Conservation (phyloP, 2,113 vertebrate species). For the Tringa solitaria region DNA sequence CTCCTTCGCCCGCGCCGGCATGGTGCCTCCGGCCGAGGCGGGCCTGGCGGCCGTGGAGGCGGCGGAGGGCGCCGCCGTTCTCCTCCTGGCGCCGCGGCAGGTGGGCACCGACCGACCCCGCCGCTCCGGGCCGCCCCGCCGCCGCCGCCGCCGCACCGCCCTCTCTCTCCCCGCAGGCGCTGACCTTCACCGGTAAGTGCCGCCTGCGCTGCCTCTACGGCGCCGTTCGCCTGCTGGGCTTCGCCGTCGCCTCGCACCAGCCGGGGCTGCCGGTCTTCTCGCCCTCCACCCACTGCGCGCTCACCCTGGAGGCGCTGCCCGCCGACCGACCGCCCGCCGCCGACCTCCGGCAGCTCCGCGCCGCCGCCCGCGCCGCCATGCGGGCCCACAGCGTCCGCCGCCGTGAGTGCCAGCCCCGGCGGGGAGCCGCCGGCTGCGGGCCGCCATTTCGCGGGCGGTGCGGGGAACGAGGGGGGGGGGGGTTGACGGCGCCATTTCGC, state of each 20-base stretch:
- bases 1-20: background rate
- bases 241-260: slow-evolving; percentile 83
- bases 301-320: slow-evolving; percentile 76
- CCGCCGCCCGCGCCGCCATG: slow-evolving; percentile 67
- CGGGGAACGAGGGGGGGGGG: background rate
- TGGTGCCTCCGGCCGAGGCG: background rate
- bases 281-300: slow-evolving; percentile 79
- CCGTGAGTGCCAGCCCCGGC: background rate
- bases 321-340: background rate
- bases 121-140: rapidly evolving
- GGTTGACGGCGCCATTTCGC: background rate
- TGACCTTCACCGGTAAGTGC: slow-evolving; percentile 87
- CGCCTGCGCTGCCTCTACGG: slow-evolving; percentile 87
- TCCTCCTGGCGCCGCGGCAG: slow-evolving; percentile 44
- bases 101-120: background rate
- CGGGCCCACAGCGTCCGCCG: slow-evolving; percentile 69
- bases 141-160: background rate
- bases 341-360: slow-evolving; percentile 65
- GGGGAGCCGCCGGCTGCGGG: background rate
- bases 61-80: background rate
- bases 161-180: background rate
- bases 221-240: slow-evolving; percentile 86
- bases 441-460: slow-evolving; percentile 9
- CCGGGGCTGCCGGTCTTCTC: slow-evolving; percentile 84
- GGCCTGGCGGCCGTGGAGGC: background rate